Evolutionary conservation across 2,888 invertebrate species (phyloP).

Genomic region (Drosophila infuscata): DNA sequence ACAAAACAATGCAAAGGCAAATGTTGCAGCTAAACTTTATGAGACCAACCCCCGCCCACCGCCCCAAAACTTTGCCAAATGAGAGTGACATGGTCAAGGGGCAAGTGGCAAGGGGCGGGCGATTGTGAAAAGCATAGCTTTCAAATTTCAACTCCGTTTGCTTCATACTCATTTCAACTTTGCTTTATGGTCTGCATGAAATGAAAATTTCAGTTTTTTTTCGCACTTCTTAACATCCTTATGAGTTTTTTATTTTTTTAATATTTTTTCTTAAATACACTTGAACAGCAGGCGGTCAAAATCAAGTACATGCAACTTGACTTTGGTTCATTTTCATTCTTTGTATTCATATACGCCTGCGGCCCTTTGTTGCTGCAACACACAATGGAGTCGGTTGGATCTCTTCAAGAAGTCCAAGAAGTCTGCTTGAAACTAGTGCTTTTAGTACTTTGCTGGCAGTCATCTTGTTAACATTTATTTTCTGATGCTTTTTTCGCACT

Average conservation of each 20-base stretch:
- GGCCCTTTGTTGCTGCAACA: slow-evolving; percentile 37
- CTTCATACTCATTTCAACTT: slow-evolving; percentile 47
- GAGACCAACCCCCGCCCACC: slow-evolving; percentile 16
- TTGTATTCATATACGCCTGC: not conserved
- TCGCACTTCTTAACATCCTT: not conserved
- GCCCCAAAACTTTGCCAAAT: slow-evolving; percentile 75
- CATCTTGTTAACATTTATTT: slow-evolving; percentile 79
- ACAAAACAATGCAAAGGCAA: slow-evolving; percentile 74
- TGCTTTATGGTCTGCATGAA: slow-evolving; percentile 51
- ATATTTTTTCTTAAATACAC: slow-evolving; percentile 3
- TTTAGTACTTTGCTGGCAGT: slow-evolving; percentile 38
- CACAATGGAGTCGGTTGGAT: slow-evolving; percentile 39
- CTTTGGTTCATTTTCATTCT: slow-evolving; percentile 29
- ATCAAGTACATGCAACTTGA: slow-evolving; percentile 44
- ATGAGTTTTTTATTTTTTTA: not conserved
- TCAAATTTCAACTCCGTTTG: slow-evolving; percentile 19
- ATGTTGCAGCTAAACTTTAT: slow-evolving; percentile 80
- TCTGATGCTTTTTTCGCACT: slow-evolving; percentile 45
- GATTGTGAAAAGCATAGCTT: not conserved
- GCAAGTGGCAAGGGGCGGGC: not conserved
- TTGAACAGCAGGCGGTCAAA: slow-evolving; percentile 27
- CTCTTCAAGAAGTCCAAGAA: slow-evolving; percentile 33
- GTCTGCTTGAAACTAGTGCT: slow-evolving; percentile 17
- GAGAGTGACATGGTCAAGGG: slow-evolving; percentile 59
- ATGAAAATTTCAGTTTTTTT: slow-evolving; percentile 42